Evolutionary conservation across 2,113 vertebrate genomes (phyloP).

Genomic region (Egretta garzetta): DNA sequence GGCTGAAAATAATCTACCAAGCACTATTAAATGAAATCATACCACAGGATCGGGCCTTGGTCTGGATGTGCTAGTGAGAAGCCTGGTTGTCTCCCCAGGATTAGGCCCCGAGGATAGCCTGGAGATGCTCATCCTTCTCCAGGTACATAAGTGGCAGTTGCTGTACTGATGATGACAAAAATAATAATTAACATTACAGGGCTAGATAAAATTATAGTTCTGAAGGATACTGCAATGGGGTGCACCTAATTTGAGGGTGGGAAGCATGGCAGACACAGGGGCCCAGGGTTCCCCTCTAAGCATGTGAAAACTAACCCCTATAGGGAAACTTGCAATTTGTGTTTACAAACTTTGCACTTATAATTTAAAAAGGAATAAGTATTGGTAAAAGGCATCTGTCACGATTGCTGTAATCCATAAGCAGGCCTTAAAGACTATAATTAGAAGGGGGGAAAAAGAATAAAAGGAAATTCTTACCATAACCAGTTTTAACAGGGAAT

Average conservation of each 20-base stretch:
- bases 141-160: background rate
- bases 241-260: background rate
- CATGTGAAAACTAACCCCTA: background rate
- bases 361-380: background rate
- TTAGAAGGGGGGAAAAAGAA: background rate
- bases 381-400: background rate
- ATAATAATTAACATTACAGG: slow-evolving; percentile 13
- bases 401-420: background rate
- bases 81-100: background rate
- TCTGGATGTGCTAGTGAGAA: background rate
- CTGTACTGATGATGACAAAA: background rate
- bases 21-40: background rate
- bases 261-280: background rate
- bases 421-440: background rate
- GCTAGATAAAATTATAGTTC: background rate
- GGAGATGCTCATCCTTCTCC: background rate
- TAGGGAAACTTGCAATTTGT: background rate
- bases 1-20: background rate
- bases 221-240: background rate
- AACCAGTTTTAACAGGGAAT: background rate
- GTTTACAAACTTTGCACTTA: background rate
- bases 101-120: background rate
- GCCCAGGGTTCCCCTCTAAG: background rate
- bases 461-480: background rate
- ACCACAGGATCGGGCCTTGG: background rate